These are phyloP conservation scores for Tryphoninae sp. DNA, from an alignment of 2,888 invertebrate species.

Conservation along the genomic window DNA sequence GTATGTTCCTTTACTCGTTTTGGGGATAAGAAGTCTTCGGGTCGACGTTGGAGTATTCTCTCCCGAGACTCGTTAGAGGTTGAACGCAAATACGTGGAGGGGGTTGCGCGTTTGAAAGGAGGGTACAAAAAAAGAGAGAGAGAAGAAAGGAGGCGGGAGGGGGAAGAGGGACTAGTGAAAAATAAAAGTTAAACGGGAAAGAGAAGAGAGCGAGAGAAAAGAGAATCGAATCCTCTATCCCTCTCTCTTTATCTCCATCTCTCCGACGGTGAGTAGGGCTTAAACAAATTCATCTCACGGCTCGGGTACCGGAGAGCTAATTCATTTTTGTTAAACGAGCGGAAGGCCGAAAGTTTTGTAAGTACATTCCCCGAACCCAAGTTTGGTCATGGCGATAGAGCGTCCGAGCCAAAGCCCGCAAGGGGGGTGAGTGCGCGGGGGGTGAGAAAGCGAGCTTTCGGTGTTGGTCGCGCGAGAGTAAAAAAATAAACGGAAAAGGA, in stretches of 20 bases:
- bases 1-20: not conserved
- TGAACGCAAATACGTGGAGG: slow-evolving; percentile 45
- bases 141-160: not conserved
- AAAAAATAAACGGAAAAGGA: not conserved
- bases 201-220: not conserved
- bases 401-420: slow-evolving; percentile 36
- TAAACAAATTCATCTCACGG: slow-evolving; percentile 75
- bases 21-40: not conserved
- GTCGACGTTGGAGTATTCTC: not conserved
- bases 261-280: slow-evolving; percentile 61
- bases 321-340: slow-evolving; percentile 79
- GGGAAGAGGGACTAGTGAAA: not conserved
- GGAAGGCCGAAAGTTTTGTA: slow-evolving; percentile 75
- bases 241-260: slow-evolving; percentile 12
- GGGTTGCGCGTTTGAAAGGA: slow-evolving; percentile 45
- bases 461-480: slow-evolving; percentile 16
- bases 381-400: slow-evolving; percentile 44
- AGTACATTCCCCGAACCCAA: slow-evolving; percentile 70
- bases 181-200: not conserved
- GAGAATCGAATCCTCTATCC: slow-evolving; percentile 9
- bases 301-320: slow-evolving; percentile 70
- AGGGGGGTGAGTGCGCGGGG: slow-evolving; percentile 9
- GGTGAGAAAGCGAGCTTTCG: slow-evolving; percentile 3
- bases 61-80: slow-evolving; percentile 53
- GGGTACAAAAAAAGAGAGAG: not conserved